Evolutionary conservation across 2,797 vertebrate genomes (phyloP).

Genomic region (Mycteria americana): DNA sequence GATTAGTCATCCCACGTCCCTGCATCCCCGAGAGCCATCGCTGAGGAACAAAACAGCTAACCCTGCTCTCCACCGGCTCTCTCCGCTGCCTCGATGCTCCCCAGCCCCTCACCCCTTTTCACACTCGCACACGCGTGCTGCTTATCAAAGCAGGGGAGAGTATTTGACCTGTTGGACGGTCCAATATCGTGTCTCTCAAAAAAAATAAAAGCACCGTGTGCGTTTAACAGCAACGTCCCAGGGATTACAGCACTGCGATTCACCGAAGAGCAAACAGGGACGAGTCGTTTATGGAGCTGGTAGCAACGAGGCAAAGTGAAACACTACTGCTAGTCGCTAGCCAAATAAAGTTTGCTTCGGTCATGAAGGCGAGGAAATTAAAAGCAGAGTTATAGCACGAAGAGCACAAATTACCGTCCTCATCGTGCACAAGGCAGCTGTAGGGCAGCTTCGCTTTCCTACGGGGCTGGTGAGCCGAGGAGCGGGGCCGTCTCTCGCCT

Average conservation of each 20-base stretch:
- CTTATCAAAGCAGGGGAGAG: background rate
- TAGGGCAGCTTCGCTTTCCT: background rate
- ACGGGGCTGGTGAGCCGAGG: background rate
- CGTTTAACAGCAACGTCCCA: background rate
- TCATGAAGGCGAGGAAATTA: background rate
- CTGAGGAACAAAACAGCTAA: no score
- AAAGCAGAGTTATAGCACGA: background rate
- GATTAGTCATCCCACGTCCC: background rate
- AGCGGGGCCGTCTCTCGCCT: background rate
- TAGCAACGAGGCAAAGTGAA: background rate
- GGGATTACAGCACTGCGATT: fast-evolving
- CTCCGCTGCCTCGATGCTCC: background rate
- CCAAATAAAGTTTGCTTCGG: background rate
- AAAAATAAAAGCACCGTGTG: background rate
- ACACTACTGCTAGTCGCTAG: fast-evolving
- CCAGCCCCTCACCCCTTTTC: background rate
- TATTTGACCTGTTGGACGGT: fast-evolving
- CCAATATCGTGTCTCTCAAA: fast-evolving
- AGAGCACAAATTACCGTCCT: background rate
- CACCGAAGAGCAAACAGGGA: background rate
- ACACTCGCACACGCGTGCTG: fast-evolving
- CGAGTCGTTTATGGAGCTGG: fast-evolving
- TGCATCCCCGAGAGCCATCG: fast-evolving
- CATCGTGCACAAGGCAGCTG: background rate
- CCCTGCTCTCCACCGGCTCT: background rate